phyloP scores from a whole-genome alignment of 2,113 vertebrate genomes.

The Gorsachius goisagi region DNA sequence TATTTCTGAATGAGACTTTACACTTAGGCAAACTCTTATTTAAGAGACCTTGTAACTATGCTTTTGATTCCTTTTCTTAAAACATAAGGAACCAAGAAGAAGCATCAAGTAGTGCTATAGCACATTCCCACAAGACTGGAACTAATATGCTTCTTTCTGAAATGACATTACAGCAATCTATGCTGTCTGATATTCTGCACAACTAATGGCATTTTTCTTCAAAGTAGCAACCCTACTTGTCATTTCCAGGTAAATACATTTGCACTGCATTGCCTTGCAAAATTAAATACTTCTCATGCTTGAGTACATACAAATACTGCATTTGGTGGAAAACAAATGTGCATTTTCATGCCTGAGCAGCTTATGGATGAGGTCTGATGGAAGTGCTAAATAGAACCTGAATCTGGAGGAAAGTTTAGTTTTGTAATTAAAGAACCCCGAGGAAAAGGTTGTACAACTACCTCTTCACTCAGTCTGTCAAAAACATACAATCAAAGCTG shows the following conservation, averaged over 20 bases:
- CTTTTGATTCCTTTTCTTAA: neutral
- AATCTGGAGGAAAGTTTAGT: neutral
- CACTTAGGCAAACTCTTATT: neutral
- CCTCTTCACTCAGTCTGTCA: neutral
- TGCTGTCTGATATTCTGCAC: neutral
- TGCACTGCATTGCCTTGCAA: neutral
- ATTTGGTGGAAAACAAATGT: neutral
- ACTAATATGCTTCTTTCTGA: neutral
- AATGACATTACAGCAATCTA: neutral
- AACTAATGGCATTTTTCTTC: neutral
- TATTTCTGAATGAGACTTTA: neutral
- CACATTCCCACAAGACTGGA: neutral
- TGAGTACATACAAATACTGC: neutral
- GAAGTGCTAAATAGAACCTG: accelerated
- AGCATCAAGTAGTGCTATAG: neutral
- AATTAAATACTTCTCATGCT: neutral
- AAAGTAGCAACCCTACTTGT: neutral
- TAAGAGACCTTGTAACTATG: neutral
- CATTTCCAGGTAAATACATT: neutral
- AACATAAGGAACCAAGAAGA: neutral
- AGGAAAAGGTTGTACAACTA: neutral
- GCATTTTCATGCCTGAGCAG: neutral
- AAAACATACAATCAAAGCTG: neutral
- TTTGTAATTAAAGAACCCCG: neutral
- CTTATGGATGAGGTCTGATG: neutral